Evolutionary conservation across 2,797 vertebrate genomes (phyloP).

Genomic region (Eidolon dupreanum): DNA sequence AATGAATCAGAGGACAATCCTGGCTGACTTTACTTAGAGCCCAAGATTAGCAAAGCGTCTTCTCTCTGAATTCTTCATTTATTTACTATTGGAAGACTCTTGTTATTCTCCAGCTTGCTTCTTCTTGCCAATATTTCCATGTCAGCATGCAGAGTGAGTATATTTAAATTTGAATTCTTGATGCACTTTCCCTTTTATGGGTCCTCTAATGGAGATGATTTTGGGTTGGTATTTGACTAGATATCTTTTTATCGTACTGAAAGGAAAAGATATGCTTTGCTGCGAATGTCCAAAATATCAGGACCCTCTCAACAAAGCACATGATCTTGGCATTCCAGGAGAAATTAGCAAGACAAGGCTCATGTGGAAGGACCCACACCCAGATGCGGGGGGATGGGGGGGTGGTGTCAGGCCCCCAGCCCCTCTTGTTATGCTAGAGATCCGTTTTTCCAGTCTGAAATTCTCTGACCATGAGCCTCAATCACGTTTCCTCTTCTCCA

Average conservation of each 20-base stretch:
- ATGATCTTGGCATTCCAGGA: background rate
- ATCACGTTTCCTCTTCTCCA: background rate
- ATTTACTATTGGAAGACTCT: background rate
- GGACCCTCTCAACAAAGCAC: background rate
- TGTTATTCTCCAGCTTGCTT: background rate
- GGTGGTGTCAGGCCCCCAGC: background rate
- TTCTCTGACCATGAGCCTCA: background rate
- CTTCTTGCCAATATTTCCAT: background rate
- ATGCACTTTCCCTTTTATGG: background rate
- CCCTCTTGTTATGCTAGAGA: background rate
- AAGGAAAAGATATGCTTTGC: background rate
- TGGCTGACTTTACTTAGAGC: background rate
- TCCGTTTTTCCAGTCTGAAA: background rate
- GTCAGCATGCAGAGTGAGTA: background rate
- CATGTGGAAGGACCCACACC: background rate
- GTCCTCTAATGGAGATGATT: background rate
- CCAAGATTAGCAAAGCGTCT: background rate
- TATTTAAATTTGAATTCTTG: constrained; percentile 7
- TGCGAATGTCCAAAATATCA: background rate
- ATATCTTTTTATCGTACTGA: background rate
- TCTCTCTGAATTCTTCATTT: background rate
- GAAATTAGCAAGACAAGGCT: background rate
- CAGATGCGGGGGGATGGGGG: too few relatives aligned
- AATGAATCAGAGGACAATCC: background rate
- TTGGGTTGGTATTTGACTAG: background rate